These are phyloP conservation scores for Caenorhabditis becei DNA, from an alignment of 2,888 invertebrate species.

Conservation along the genomic window DNA sequence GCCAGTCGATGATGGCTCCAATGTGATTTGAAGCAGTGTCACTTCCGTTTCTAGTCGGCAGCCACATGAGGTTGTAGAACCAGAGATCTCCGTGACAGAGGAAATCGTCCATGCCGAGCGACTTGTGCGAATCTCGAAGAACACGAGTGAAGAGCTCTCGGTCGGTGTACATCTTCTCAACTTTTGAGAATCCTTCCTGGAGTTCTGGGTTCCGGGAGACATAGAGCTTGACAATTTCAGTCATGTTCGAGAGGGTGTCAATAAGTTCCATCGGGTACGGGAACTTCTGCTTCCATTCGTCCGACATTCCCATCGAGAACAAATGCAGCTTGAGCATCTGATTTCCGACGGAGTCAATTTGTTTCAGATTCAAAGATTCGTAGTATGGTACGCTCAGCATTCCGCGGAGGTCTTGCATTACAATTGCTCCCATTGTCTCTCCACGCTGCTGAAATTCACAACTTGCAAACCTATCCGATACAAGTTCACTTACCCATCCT, in stretches of 20 bases:
- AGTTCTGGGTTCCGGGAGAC: conserved; percentile 54
- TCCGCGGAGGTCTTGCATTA: conserved; percentile 64
- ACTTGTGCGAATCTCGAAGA: conserved; percentile 58
- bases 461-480: neutral
- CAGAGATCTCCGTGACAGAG: conserved; percentile 71
- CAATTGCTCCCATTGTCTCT: conserved; percentile 56
- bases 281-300: conserved; percentile 53
- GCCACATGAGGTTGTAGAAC: conserved; percentile 70
- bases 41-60: conserved; percentile 38
- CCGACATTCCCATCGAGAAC: conserved; percentile 54
- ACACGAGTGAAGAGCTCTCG: conserved; percentile 39
- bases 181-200: conserved; percentile 35
- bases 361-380: conserved; percentile 58
- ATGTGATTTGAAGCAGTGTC: conserved; percentile 57
- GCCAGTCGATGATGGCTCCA: conserved; percentile 70
- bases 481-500: conserved; percentile 46
- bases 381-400: conserved; percentile 67
- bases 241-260: conserved; percentile 61
- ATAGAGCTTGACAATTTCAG: conserved; percentile 54
- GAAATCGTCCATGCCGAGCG: conserved; percentile 60
- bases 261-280: conserved; percentile 63
- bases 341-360: conserved; percentile 56
- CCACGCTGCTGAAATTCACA: conserved; percentile 32
- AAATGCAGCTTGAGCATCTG: conserved; percentile 58
- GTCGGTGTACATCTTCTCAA: conserved; percentile 50